Evolutionary conservation across 2,888 invertebrate genomes (phyloP), one percentile per base, ranked within the genome.

Genomic region (Chironomus tentans): DNA sequence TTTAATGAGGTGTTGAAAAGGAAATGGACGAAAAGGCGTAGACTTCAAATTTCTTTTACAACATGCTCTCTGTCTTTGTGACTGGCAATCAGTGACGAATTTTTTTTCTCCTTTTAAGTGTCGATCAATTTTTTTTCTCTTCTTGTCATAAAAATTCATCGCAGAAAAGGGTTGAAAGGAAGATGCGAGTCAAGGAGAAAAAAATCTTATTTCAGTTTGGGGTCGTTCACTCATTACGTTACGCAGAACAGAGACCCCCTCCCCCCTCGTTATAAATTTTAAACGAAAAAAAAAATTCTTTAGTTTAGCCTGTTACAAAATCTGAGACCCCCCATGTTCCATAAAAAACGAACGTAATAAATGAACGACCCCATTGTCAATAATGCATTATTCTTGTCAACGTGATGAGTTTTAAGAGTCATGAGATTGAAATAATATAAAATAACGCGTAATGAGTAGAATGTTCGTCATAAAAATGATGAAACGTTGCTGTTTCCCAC

Each of bases 1-100:
- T 62, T 72, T 62, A 72, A 65, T 65, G 65, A 65, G 65, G 10
- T 24, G 21, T 65, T 65, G 72, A 72, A 22, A 62, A 72, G 62
- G 62, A 62, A 72, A 61, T 61, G 72, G 62, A 38, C 72, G 22
- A 72, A 61, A 72, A 72, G 61, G 21, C 46, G 61, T 38, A 62
- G 72, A 61, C 38, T 72, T 21, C 72, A 22, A n/a, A 13, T 21
- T 24, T 24, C 21, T 65, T 65, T 65, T 65, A 65, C 65, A 65
- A 65, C 24, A 4, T 65, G 62, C 7, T 13, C n/a, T 50, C 50
- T 15, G 38, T 38, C 38, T 38, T 38, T 38, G 38, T 38, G 10
- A 38, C 38, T 38, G 38, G 38, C 38, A 38, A 38, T 38, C 38
- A 38, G 38, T 38, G 38, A 38, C 38, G 10, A 38, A 4, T n/a